Evolutionary conservation across 2,113 vertebrate species (phyloP), one percentile per base, ranked within the genome.

Genomic region (Paratilapia polleni): DNA sequence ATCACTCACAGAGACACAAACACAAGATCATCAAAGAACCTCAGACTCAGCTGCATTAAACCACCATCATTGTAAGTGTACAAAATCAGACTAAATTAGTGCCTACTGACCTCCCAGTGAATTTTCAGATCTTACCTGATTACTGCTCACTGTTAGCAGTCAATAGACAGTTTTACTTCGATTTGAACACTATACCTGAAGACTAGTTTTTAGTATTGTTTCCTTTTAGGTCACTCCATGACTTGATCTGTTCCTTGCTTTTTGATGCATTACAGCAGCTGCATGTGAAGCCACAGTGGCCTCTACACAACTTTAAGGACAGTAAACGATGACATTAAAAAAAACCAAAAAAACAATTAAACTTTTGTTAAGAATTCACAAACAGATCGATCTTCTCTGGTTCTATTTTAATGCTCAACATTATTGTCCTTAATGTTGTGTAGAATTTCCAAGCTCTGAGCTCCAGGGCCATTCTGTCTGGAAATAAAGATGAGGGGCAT

Each of bases 391-490:
- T 34, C 38, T 41, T 49, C 15, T 49, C 1, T 22, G 24, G 74
- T 41, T 76, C n/a, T 59, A 1, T 7, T 47, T 77, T 24, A 36
- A 81, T 73, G 28, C 68, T 13, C 47, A 73, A 60, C 15, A 56
- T 56, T 49, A 62, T 11, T 28, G n/a, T 84, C 82, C 78, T 84
- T 84, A 88, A 77, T 43, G 78, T 83, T 91, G 92, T 91, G 83
- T 80, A 89, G 78, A 57, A 26, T 68, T 82, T 84, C 63, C 57
- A 77, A 89, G 86, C 92, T 94, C 88, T 91, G 94, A 95, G 93
- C 94, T 94, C 88, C 91, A 95, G 89, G 90, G 93, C 93, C 94
- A 94, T 94, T 95, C 94, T 96, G 95, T 95, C 94, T 95, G 95
- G 95, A 95, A 93, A 88, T 83, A 82, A 93, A 84, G 47, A 31